Evolutionary conservation across 2,797 vertebrate genomes (phyloP).

Genomic region (Macrochelys suwanniensis): DNA sequence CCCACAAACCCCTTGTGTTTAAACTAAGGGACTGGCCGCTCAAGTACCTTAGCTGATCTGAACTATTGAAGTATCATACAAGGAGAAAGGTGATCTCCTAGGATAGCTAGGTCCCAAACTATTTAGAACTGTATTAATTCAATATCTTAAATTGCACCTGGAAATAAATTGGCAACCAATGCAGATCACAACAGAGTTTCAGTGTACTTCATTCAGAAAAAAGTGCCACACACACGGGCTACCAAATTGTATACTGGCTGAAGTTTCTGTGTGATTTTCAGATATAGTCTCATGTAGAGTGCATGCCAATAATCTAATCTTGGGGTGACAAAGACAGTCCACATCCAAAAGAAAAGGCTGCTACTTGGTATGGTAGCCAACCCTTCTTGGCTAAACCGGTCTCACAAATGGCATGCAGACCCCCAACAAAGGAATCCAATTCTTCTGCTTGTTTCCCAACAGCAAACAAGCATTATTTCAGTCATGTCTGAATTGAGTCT

Average conservation of each 20-base stretch:
- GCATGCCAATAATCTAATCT: fast-evolving
- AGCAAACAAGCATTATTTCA: neutral
- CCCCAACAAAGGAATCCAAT: neutral
- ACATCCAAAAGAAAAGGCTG: neutral
- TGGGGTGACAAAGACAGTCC: neutral
- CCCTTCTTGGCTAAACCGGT: neutral
- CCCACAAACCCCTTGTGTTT: neutral
- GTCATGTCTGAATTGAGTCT: neutral
- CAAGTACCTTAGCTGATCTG: neutral
- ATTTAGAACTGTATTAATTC: neutral
- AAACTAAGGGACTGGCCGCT: neutral
- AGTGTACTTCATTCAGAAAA: fast-evolving
- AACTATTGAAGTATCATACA: fast-evolving
- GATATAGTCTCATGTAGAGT: neutral
- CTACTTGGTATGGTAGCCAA: neutral
- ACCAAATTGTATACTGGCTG: neutral
- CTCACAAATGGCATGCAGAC: neutral
- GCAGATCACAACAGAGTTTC: neutral
- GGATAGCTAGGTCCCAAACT: neutral
- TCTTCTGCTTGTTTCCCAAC: neutral
- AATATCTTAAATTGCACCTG: neutral
- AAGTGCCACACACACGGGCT: fast-evolving
- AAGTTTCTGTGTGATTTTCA: fast-evolving
- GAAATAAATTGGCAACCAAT: neutral
- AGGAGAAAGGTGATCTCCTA: neutral